Evolutionary conservation across 2,888 invertebrate genomes (phyloP), one percentile per base, ranked within the genome.

Genomic region (Abrostola tripartita): DNA sequence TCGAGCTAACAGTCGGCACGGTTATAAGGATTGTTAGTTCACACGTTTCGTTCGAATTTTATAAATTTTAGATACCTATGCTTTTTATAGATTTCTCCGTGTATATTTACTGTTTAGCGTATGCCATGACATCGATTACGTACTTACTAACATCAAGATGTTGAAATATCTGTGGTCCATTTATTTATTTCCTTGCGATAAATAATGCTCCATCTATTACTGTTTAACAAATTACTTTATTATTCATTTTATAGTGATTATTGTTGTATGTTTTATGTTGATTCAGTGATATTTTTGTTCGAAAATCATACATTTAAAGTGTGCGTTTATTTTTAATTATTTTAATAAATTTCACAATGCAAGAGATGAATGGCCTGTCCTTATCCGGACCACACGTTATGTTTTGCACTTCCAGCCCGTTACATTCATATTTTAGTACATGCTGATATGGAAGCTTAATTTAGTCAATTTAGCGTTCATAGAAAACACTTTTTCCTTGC

Each of bases 401-500:
- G 47, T 55, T 40, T 37, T 36, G 41, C 8, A 24, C 38, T 42
- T 50, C 37, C 12, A 38, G 12, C 35, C 14, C 54, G 12, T 42
- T 12, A 37, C 50, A 49, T 60, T 52, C 60, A 73, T 73, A 68
- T 68, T 71, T 57, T 42, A 73, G 56, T 37, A 41, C 24, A 35
- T 37, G 8, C 51, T 58, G 42, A 47, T 44, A 38, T 14, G 10
- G 37, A 9, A 40, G 42, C 54, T 51, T 65, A 53, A 54, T 54
- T 57, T 24, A 24, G 24, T 24, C 24, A 24, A 2, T 24, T 24
- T 61, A 42, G 11, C n/a, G 56, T 41, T 52, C 42, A 24, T 11
- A 55, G n/a, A 14, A 42, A 37, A 44, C 49, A 67, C 67, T 61
- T 71, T 58, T 72, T 70, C 61, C 60, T 72, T 37, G 40, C 5